A percentile compares a stretch with the other conserved stretches of the same genome.
Evolutionary conservation across 2,113 vertebrate species (phyloP).

Genomic region (Pluvialis apricaria): DNA sequence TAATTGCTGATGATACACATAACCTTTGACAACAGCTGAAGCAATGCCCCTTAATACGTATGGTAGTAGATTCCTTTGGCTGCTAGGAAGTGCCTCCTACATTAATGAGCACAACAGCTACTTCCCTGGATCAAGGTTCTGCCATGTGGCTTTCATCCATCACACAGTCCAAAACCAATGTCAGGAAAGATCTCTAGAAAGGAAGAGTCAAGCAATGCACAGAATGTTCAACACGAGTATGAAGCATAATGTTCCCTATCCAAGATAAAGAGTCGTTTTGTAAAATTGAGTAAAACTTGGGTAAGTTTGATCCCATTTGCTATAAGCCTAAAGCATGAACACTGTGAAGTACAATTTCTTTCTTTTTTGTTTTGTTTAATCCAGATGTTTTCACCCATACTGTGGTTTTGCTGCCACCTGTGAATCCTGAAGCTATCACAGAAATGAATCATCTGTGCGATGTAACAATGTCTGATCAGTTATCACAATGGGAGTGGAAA

Average conservation of each 20-base stretch:
- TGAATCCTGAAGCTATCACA: neutral
- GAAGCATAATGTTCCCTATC: neutral
- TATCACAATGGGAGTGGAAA: neutral
- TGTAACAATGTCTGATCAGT: neutral
- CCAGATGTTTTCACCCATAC: neutral
- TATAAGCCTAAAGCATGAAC: neutral
- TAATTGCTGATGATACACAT: neutral
- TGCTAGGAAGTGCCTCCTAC: neutral
- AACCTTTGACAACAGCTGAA: neutral
- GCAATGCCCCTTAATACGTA: neutral
- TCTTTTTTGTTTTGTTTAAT: neutral
- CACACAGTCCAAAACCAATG: neutral
- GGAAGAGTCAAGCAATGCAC: neutral
- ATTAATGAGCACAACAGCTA: neutral
- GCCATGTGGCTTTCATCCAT: neutral
- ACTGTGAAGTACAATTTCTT: neutral
- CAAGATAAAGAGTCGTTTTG: neutral
- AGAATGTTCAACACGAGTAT: neutral
- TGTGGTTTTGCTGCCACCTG: neutral
- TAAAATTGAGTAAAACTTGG: neutral
- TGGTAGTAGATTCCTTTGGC: neutral
- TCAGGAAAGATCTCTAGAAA: neutral
- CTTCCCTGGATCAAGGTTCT: neutral
- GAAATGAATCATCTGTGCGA: neutral
- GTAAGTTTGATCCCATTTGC: neutral